Base-by-base conservation (phyloP, 2,113 vertebrate species). In the Lepidothrix coronata region DNA sequence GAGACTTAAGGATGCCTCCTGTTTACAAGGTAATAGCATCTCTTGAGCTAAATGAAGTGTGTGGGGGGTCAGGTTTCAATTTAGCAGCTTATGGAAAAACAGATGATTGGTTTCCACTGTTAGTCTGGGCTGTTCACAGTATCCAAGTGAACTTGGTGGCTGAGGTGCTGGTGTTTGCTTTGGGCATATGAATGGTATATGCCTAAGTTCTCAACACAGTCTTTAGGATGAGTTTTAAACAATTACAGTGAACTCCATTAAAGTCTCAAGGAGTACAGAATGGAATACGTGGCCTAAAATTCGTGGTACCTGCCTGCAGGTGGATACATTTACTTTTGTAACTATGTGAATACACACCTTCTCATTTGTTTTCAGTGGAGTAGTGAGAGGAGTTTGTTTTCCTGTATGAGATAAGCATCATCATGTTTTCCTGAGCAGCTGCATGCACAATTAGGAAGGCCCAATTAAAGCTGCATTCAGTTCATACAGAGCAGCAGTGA, bases 381-480 rank as follows among this genome's bases (percentile, higher is more conserved):
- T 5, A 89, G 73, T 19, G 37, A 96, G 73, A 51, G 5, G 57
- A 84, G 85, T 91, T 92, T 86, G 62, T 92, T 93, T 95, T 71
- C 76, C 61, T 92, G 23, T 21, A 28, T 35, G 70, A 93, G 76
- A 78, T 81, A 87, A 89, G 83, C 66, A 87, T 33, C 82, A 54
- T 48, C 71, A 14, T 68, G 52, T 81, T 93, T 76, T 54, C 78
- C 76, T 21, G 33, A 89, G 84, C 91, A 96, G 89, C 92, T 93
- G 73, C 80, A 85, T 54, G 61, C 77, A 70, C 73, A 81, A 91
- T 95, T 93, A 96, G 79, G 37, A 87, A 66, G 52, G 61, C 83
- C 79, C 92, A 95, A 91, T 93, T 95, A 93, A 82, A 84, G 79
- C 35, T 86, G 76, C 80, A 72, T 79, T 92, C 57, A 24, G 72